Base-by-base conservation (phyloP, 1,140 invertebrate species). In the Colletes latitarsis region DNA sequence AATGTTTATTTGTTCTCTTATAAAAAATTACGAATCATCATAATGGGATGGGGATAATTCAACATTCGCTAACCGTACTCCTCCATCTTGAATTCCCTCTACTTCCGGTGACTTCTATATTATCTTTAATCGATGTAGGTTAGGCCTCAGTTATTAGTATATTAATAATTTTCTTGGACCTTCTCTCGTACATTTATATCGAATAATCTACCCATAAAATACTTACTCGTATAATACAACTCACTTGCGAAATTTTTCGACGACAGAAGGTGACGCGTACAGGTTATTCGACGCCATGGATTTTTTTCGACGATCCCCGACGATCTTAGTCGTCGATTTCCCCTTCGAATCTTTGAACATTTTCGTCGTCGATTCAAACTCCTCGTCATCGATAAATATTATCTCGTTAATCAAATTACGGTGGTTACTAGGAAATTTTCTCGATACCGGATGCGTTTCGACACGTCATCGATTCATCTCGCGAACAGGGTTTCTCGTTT, bases 311-410 rank as follows among this genome's bases (percentile, higher is more conserved):
- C 17, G 52, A 58, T 55, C 30, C 14, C 14, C n/a, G 6, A 12
- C 14, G 0, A 62, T 55, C 43, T 41, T n/a, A 8, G 30, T 60
- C 5, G 46, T 6, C 1, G 69, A 69, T 58, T 67, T 76, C 3
- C 63, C 63, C 63, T 84, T 57, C 6, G 57, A 30, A 55, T 72
- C 58, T 30, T 55, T 63, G 1, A 53, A 58, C 78, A 81, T 81
- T 14, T 57, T 72, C 30, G 3, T 12, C 14, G 3, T 2, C n/a
- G 4, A 53, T 10, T 3, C 5, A 19, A n/a, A 30, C 30, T 30
- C 14, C 0, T 60, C 19, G 1, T 17, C 3, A 8, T 6, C 6
- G 3, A 66, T 21, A 10, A 46, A 39, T 69, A 30, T 64, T 46
- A 21, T 58, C 5, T 6, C 43, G 6, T 55, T 39, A 6, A 6